Evolutionary conservation across 2,797 vertebrate species (phyloP).

Genomic region (Tadarida brasiliensis): DNA sequence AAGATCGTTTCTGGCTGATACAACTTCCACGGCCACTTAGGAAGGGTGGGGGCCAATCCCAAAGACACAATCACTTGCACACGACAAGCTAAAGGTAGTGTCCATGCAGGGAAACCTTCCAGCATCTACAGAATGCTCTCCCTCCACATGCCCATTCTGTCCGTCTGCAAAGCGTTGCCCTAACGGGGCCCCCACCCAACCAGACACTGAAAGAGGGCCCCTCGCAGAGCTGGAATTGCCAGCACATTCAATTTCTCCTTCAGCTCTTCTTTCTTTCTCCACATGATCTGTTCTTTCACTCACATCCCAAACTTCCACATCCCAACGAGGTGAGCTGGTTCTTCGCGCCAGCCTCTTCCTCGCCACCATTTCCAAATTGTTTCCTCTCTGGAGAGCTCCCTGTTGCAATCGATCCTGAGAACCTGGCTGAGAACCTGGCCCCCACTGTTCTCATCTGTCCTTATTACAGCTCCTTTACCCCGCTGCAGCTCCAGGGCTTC

Average conservation of each 20-base stretch:
- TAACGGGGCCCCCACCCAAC: background rate
- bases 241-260: background rate
- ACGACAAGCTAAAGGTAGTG: background rate
- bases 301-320: background rate
- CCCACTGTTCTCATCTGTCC: background rate
- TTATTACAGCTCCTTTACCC: background rate
- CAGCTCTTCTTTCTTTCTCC: background rate
- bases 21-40: slow-evolving; percentile 94
- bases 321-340: background rate
- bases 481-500: background rate
- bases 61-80: background rate
- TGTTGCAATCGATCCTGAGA: background rate
- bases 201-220: background rate
- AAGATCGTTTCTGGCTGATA: slow-evolving; percentile 92
- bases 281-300: background rate
- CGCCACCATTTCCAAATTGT: background rate
- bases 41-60: slow-evolving; percentile 90
- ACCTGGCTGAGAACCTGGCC: background rate
- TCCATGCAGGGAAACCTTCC: background rate
- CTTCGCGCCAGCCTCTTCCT: background rate
- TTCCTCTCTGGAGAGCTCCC: background rate
- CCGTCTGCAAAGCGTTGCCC: background rate
- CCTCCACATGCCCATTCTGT: background rate
- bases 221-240: background rate
- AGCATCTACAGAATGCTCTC: background rate